Conservation (phyloP, 1,140 invertebrate genomes). For the Cotesia typhae region DNA sequence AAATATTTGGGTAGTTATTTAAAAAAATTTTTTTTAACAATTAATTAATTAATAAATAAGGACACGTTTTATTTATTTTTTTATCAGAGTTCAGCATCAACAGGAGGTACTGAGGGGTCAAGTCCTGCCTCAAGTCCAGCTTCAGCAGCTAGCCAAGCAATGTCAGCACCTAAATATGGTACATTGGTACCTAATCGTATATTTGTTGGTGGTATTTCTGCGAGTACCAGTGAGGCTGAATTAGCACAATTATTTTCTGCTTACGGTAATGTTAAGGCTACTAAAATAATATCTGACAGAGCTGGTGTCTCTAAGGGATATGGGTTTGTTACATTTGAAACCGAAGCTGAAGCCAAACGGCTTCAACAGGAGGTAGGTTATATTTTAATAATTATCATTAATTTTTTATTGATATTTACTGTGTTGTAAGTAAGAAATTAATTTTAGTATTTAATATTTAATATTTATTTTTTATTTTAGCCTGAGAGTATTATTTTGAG, state of each 20-base stretch:
- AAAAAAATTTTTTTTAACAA: background rate
- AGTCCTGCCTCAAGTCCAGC: conserved; percentile 65
- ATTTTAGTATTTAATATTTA: background rate
- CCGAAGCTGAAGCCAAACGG: conserved; percentile 86
- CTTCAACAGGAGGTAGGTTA: conserved; percentile 70
- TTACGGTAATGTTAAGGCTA: conserved; percentile 91
- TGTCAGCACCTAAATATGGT: conserved; percentile 77
- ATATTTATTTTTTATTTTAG: conserved; percentile 61
- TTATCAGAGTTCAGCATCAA: conserved; percentile 60
- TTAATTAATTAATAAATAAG: conserved; percentile 8
- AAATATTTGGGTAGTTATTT: background rate
- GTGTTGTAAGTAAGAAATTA: conserved; percentile 4
- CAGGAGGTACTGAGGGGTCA: conserved; percentile 63
- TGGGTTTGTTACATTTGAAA: conserved; percentile 95
- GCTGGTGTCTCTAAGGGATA: conserved; percentile 95
- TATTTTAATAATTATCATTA: conserved; percentile 2
- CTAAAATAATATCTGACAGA: conserved; percentile 93
- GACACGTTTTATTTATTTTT: conserved; percentile 11
- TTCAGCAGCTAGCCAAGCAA: conserved; percentile 60
- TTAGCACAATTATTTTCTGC: conserved; percentile 82
- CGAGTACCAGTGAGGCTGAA: conserved; percentile 85
- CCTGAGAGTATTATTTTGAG: conserved; percentile 79
- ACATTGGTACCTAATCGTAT: conserved; percentile 91
- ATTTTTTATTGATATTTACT: conserved; percentile 14
- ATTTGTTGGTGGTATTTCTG: conserved; percentile 93